Percentiles rank a stretch among this genome's conserved stretches.
Conservation (phyloP, 2,113 vertebrate species). For the Dasypus novemcinctus region DNA sequence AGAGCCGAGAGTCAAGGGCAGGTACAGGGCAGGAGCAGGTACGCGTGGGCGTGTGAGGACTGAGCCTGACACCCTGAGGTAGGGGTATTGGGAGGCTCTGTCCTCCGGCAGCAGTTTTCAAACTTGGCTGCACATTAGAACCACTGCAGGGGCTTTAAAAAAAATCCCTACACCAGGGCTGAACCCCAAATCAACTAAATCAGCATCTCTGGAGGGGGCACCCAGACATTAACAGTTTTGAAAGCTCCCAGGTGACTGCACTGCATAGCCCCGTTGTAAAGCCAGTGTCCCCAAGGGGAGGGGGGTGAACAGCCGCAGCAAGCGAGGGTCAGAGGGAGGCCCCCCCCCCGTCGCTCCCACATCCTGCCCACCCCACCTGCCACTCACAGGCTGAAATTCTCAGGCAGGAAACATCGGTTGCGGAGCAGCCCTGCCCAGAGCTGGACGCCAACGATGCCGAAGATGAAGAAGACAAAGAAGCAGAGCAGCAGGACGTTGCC, state of each 20-base stretch:
- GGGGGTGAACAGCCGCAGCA: not conserved
- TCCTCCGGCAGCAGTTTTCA: not conserved
- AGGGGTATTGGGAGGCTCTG: not conserved
- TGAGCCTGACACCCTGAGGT: not conserved
- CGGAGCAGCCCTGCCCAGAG: slow-evolving; percentile 91
- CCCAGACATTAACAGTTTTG: no score
- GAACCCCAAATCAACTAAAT: not conserved
- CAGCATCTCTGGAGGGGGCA: not conserved
- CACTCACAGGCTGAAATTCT: slow-evolving; percentile 98
- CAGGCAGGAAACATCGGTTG: slow-evolving; percentile 93
- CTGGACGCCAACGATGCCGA: slow-evolving; percentile 91
- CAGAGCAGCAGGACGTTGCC: slow-evolving; percentile 91
- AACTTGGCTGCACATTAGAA: not conserved
- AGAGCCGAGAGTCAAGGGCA: not conserved
- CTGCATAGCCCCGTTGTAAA: not conserved
- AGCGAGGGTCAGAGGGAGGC: not conserved
- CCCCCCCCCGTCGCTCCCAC: not conserved
- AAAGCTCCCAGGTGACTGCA: not conserved
- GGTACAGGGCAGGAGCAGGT: not conserved
- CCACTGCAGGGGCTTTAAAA: not conserved
- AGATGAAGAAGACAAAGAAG: slow-evolving; percentile 96
- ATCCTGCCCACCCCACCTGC: not conserved
- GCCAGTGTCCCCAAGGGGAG: not conserved
- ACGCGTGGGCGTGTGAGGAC: not conserved
- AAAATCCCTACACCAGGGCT: rapidly evolving